Evolutionary conservation across 2,113 vertebrate species (phyloP).

Genomic region (Labrus mixtus): DNA sequence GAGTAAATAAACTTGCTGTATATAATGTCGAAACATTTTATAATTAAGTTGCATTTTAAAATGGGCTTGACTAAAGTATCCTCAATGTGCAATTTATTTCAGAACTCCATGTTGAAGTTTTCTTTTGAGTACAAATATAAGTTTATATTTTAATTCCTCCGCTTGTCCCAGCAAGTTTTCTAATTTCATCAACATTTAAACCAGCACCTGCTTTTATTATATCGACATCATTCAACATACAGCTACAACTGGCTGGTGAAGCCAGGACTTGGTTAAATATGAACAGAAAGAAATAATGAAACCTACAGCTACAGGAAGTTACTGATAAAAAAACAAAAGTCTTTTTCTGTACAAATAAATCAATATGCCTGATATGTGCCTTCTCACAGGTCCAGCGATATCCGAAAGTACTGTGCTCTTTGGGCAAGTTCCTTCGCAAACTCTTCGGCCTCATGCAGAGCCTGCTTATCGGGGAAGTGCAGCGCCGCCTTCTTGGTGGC

Average conservation of each 20-base stretch:
- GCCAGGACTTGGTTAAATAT: not conserved
- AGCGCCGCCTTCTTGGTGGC: slow-evolving; percentile 92
- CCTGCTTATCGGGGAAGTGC: slow-evolving; percentile 78
- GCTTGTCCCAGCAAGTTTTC: not conserved
- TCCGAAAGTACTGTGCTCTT: slow-evolving; percentile 85
- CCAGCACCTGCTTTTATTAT: slow-evolving; percentile 1
- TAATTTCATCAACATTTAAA: slow-evolving; percentile 7
- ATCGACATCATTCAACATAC: slow-evolving; percentile 12
- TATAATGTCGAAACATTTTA: slow-evolving; percentile 25
- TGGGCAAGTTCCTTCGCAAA: slow-evolving; percentile 83
- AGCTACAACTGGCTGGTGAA: not conserved
- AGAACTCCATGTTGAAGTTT: not conserved
- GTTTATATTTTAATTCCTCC: slow-evolving; percentile 6
- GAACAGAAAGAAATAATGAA: not conserved
- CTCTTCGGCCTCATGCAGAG: slow-evolving; percentile 82
- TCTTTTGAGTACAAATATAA: slow-evolving; percentile 8
- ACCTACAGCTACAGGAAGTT: not conserved
- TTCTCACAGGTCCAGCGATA: slow-evolving; percentile 78
- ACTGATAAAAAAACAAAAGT: not conserved
- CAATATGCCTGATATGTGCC: not conserved
- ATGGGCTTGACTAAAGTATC: slow-evolving; percentile 29
- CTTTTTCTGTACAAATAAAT: slow-evolving; percentile 13
- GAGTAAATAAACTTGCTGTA: slow-evolving; percentile 11
- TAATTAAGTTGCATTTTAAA: slow-evolving; percentile 35
- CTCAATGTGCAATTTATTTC: slow-evolving; percentile 55